Percentiles rank a stretch among this genome's conserved stretches.
Evolutionary conservation across 2,113 vertebrate genomes (phyloP).

Genomic region (Solea solea): DNA sequence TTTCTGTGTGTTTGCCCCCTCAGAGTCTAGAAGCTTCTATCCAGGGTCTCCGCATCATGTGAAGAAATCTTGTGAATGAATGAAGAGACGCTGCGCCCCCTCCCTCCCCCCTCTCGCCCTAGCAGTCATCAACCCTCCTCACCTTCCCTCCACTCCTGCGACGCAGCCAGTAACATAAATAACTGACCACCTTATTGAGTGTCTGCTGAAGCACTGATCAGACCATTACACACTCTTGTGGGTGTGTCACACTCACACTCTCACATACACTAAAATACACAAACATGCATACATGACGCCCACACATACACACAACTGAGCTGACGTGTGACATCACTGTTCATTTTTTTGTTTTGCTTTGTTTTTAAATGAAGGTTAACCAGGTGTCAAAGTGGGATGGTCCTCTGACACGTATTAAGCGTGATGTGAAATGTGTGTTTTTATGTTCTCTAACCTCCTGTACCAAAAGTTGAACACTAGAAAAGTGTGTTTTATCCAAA

Average conservation of each 20-base stretch:
- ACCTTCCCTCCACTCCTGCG: conserved; percentile 17
- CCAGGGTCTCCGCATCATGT: conserved; percentile 98
- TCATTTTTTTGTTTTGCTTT: conserved; percentile 62
- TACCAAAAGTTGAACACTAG: conserved; percentile 73
- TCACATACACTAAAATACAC: conserved; percentile 54
- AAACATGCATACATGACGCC: conserved; percentile 49
- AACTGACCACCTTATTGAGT: conserved; percentile 66
- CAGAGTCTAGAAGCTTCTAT: conserved; percentile 97
- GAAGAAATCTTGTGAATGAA: conserved; percentile 75
- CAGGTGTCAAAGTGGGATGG: conserved; percentile 61
- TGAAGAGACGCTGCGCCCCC: conserved; percentile 63
- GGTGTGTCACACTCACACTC: conserved; percentile 43
- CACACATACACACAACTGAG: conserved; percentile 77
- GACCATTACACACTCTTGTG: conserved; percentile 54
- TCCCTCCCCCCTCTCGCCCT: background rate
- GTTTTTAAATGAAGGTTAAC: conserved; percentile 78
- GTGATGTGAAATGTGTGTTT: conserved; percentile 75
- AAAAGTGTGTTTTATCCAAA: conserved; percentile 71
- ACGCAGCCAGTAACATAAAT: conserved; percentile 69
- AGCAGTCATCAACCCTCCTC: background rate
- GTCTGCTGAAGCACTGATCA: conserved; percentile 79
- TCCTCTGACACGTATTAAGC: conserved; percentile 67
- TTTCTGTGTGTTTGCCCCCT: conserved; percentile 32
- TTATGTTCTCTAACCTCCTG: conserved; percentile 79
- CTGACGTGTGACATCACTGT: conserved; percentile 80